Percentiles rank a stretch among this genome's conserved stretches.
Conservation (phyloP, 1,140 invertebrate genomes). For the Pristionchus pacificus region DNA sequence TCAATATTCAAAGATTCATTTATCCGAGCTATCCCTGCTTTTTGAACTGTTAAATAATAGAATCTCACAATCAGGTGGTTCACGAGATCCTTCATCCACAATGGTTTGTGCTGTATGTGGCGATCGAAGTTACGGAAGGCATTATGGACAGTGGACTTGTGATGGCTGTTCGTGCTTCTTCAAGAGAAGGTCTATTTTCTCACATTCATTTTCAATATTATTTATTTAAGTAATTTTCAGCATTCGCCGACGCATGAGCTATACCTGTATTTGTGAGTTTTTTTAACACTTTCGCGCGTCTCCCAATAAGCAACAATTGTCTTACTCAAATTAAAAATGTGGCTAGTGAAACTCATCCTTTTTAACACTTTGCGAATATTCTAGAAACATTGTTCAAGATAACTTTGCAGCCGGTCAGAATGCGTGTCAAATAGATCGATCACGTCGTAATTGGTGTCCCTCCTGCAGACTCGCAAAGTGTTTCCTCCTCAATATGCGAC, state of each 20-base stretch:
- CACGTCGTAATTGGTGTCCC: conserved; percentile 80
- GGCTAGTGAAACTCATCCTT: too few relatives aligned
- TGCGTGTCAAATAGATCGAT: conserved; percentile 75
- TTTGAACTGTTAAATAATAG: too few relatives aligned
- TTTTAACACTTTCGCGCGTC: conserved; percentile 1
- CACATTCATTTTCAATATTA: background rate
- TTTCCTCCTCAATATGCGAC: conserved; percentile 37
- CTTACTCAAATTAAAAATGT: too few relatives aligned
- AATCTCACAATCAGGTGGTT: too few relatives aligned
- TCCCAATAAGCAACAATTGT: conserved; percentile 15
- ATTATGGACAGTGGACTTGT: conserved; percentile 94
- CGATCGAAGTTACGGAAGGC: conserved; percentile 89
- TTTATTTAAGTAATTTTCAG: conserved; percentile 60
- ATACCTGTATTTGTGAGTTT: conserved; percentile 72
- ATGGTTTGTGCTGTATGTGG: conserved; percentile 86
- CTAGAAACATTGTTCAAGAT: too few relatives aligned
- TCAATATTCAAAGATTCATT: too few relatives aligned
- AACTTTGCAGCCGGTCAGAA: conserved; percentile 70
- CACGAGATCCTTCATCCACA: conserved; percentile 68
- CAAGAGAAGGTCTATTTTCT: conserved; percentile 61
- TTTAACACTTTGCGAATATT: too few relatives aligned
- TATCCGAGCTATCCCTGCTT: too few relatives aligned
- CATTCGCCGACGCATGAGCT: conserved; percentile 68
- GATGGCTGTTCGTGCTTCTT: conserved; percentile 88
- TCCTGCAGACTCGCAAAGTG: conserved; percentile 70